A percentile compares a stretch with the other conserved stretches of the same genome.
These are phyloP conservation scores for Alsophila aescularia DNA, from an alignment of 2,888 invertebrate species.

Conservation along the genomic window DNA sequence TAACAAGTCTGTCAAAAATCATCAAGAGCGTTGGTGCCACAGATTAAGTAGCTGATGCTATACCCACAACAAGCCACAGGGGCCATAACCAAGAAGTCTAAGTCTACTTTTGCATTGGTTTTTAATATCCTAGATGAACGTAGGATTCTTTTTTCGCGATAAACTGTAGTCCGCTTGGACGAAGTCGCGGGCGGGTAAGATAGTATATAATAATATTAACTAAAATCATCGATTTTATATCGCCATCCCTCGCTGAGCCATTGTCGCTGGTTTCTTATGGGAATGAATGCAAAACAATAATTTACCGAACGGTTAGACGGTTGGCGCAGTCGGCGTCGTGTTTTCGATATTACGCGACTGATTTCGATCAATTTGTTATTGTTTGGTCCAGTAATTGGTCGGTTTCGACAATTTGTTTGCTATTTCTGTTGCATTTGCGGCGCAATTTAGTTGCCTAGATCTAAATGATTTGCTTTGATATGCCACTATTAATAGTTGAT, in stretches of 20 bases:
- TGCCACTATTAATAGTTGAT: slow-evolving; percentile 17
- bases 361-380: slow-evolving; percentile 63
- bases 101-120: too few species aligned
- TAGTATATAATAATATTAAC: too few species aligned
- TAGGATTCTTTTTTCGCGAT: too few species aligned
- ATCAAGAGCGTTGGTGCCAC: too few species aligned
- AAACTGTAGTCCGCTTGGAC: too few species aligned
- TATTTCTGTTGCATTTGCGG: slow-evolving; percentile 48
- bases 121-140: too few species aligned
- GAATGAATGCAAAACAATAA: slow-evolving; percentile 55
- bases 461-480: slow-evolving; percentile 15
- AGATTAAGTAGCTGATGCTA: too few species aligned
- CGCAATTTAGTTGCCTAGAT: slow-evolving; percentile 15
- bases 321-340: slow-evolving; percentile 1
- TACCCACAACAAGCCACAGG: too few species aligned
- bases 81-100: too few species aligned
- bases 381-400: slow-evolving; percentile 61
- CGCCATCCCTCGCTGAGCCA: slow-evolving; percentile 14
- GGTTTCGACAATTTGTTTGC: slow-evolving; percentile 54
- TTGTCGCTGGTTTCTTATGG: slow-evolving; percentile 30
- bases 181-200: too few species aligned
- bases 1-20: too few species aligned
- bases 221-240: too few species aligned
- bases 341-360: slow-evolving; percentile 31
- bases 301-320: slow-evolving; percentile 41